Evolutionary conservation across 2,888 invertebrate species (phyloP).

Genomic region (Hemicrepidius hirtus): DNA sequence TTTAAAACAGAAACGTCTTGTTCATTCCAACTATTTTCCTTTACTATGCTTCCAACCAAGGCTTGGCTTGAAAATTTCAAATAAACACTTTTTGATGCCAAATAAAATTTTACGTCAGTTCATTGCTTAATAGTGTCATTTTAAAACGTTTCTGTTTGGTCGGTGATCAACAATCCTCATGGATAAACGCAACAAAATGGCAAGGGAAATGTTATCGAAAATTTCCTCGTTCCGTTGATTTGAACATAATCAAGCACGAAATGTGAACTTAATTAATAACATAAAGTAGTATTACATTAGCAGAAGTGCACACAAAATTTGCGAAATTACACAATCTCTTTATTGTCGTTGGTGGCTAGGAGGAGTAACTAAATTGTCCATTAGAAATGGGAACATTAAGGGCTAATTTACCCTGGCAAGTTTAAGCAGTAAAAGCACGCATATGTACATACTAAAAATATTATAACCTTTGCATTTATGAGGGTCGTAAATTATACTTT

Average conservation of each 20-base stretch:
- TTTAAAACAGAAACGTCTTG: constrained; percentile 59
- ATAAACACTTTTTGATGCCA: constrained; percentile 2
- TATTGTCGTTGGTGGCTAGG: constrained; percentile 34
- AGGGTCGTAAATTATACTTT: constrained; percentile 71
- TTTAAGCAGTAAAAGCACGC: constrained; percentile 57
- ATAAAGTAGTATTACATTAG: constrained; percentile 47
- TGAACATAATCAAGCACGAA: constrained; percentile 35
- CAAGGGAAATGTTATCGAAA: not conserved
- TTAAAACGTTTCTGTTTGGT: too few relatives aligned
- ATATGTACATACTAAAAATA: constrained; percentile 68
- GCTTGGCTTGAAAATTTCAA: constrained; percentile 6
- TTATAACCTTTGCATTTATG: constrained; percentile 72
- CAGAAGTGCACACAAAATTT: constrained; percentile 53
- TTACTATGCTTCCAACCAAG: not conserved
- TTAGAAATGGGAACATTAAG: constrained; percentile 43
- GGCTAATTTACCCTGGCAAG: constrained; percentile 48
- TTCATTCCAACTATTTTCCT: constrained; percentile 50
- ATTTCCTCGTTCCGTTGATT: too few relatives aligned
- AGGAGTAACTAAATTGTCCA: constrained; percentile 31
- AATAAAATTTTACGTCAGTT: not conserved
- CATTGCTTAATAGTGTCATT: constrained; percentile 1
- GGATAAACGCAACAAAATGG: not conserved
- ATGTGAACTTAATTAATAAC: constrained; percentile 44
- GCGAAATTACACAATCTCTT: constrained; percentile 54
- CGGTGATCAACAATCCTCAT: not conserved